A percentile compares a stretch with the other conserved stretches of the same genome.
phyloP scores from a whole-genome alignment of 64 coral and sea anemone genomes.

The Platygyra sinensis region DNA sequence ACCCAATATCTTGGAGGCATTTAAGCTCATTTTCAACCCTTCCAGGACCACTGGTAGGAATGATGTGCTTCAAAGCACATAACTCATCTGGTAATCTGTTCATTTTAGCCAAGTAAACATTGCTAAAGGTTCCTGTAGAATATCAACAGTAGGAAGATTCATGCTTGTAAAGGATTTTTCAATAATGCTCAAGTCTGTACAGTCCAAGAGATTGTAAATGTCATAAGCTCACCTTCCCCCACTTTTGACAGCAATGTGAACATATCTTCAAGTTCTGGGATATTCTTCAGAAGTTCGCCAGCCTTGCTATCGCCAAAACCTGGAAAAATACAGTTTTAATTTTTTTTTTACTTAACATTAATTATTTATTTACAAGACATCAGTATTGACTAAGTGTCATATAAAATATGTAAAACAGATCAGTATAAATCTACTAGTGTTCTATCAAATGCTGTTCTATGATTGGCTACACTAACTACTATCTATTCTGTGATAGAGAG shows the following conservation, averaged over 20 bases:
- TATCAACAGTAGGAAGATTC: not conserved
- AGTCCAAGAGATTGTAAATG: no score
- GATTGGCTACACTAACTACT: no score
- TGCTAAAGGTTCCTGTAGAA: slow-evolving; percentile 91
- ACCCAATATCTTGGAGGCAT: slow-evolving; percentile 98
- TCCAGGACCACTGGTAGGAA: slow-evolving; percentile 92
- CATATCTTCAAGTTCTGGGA: slow-evolving; percentile 81
- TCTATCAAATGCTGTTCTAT: no score
- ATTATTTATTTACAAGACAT: no score
- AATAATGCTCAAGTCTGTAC: no score
- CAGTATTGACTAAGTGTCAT: no score
- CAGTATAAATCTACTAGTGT: no score
- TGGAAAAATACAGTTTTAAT: slow-evolving; percentile 6
- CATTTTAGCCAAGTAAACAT: slow-evolving; percentile 93
- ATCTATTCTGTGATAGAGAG: no score
- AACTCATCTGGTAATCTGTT: slow-evolving; percentile 72
- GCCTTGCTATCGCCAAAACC: slow-evolving; percentile 90
- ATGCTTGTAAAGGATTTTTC: no score
- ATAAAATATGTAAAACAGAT: no score
- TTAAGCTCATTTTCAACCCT: slow-evolving; percentile 95
- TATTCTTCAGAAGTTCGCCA: slow-evolving; percentile 86
- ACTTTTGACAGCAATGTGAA: slow-evolving; percentile 92
- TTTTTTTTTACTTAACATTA: no score
- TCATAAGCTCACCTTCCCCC: slow-evolving; percentile 73
- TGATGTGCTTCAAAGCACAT: slow-evolving; percentile 96